Evolutionary conservation across 2,797 vertebrate species (phyloP), one percentile per base, ranked within the genome.

Genomic region (Enoplosus armatus): DNA sequence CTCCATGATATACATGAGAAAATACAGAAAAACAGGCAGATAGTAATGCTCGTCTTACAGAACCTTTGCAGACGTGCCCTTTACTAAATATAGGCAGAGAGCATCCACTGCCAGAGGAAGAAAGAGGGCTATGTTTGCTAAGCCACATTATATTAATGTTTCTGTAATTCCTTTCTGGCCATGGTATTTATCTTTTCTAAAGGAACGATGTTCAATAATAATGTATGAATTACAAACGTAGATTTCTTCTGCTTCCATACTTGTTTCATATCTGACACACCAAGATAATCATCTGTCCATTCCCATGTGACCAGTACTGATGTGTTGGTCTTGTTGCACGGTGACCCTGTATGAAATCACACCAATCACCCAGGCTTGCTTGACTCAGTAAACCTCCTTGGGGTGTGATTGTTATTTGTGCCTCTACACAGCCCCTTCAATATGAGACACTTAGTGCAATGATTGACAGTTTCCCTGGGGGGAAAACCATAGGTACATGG

Each of bases 381-480:
- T 3, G 2, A 15, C 27, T 72, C 26, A 26, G 41, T 58, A 53
- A 63, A 8, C 51, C 66, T 43, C 24, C 39, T 26, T 4, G 8
- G 16, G 16, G 1, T 37, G 33, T 24, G 60, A 70, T 76, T 75
- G 41, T 56, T 74, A 35, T 77, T 55, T 51, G 33, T 41, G 61
- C 33, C 20, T 58, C 39, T 1, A 4, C 47, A 79, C 58, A 26
- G 20, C 31, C 37, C 10, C 27, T 43, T 77, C 45, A 62, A 55
- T 68, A 62, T 43, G 58, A 58, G 29, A 35, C 73, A 67, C n/a
- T 60, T 47, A n/a, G n/a, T n/a, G n/a, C 64, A 8, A 2, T 62
- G 74, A 81, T 9, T 72, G 80, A 80, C 70, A 59, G 63, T 7
- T 78, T 73, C 68, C 80, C 59, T 10, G 12, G 31, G 24, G 39